phyloP scores from a whole-genome alignment of 2,888 invertebrate genomes.

The Conistra vaccinii region DNA sequence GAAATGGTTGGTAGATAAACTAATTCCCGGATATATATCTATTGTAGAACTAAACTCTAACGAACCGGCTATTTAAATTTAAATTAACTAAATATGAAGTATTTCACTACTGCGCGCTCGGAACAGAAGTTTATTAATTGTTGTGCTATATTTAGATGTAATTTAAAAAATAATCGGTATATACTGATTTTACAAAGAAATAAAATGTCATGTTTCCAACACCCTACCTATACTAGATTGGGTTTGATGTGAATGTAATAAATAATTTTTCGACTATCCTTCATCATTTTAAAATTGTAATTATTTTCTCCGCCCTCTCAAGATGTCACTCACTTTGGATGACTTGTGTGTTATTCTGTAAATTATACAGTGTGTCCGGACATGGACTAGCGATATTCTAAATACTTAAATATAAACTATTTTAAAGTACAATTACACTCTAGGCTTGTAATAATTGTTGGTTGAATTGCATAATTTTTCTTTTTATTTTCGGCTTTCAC shows the following conservation, averaged over 20 bases:
- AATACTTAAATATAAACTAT: too few species aligned
- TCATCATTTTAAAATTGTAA: neutral
- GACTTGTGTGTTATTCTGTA: neutral
- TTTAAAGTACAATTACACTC: too few species aligned
- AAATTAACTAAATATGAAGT: neutral
- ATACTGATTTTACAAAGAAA: neutral
- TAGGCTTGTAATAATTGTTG: too few species aligned
- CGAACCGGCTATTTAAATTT: conserved; percentile 5
- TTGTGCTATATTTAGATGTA: neutral
- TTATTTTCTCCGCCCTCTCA: neutral
- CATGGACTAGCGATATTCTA: too few species aligned
- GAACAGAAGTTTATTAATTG: neutral
- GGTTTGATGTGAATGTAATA: neutral
- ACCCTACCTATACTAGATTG: neutral
- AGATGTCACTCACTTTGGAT: neutral
- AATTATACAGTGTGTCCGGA: too few species aligned
- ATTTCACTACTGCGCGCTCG: too few species aligned
- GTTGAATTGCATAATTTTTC: too few species aligned
- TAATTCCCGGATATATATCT: neutral
- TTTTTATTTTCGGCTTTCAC: too few species aligned
- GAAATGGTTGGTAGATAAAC: neutral
- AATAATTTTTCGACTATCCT: neutral
- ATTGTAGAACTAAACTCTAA: neutral
- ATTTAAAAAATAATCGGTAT: neutral
- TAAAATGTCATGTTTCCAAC: neutral